phyloP scores from a whole-genome alignment of 2,888 invertebrate genomes.

The Hemithea aestivaria region DNA sequence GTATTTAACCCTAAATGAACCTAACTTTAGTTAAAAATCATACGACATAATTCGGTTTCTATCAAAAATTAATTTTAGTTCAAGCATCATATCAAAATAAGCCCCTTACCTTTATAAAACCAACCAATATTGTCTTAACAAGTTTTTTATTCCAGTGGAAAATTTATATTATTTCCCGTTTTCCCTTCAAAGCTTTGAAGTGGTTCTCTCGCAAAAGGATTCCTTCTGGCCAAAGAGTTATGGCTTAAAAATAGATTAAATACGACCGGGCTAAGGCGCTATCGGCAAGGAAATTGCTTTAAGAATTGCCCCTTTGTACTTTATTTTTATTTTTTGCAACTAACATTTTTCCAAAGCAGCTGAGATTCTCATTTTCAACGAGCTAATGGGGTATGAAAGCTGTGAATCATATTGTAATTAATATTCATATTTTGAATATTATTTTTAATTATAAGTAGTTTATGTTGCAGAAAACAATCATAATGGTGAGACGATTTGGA shows the following conservation, averaged over 20 bases:
- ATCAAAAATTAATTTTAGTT: no score
- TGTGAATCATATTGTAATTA: conserved; percentile 8
- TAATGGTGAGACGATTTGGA: no score
- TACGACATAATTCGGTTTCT: no score
- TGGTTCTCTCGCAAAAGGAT: conserved; percentile 25
- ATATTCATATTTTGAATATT: no score
- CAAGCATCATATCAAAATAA: no score
- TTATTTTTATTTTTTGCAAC: conserved; percentile 26
- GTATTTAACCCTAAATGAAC: no score
- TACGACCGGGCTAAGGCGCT: conserved; percentile 18
- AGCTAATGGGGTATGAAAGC: conserved; percentile 11
- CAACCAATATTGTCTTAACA: background rate
- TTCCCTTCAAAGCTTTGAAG: conserved; percentile 28
- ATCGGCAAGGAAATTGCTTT: conserved; percentile 31
- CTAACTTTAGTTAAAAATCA: no score
- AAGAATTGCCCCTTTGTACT: conserved; percentile 27
- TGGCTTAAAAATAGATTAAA: conserved; percentile 31
- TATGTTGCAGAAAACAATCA: no score
- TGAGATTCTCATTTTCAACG: conserved; percentile 12
- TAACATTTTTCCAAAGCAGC: conserved; percentile 13
- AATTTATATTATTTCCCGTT: conserved; percentile 29
- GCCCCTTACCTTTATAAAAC: no score
- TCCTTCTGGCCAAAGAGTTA: conserved; percentile 28
- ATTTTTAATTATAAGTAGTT: no score
- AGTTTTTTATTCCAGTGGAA: conserved; percentile 19